Evolutionary conservation across 2,888 invertebrate genomes (phyloP), one percentile per base, ranked within the genome.

Genomic region (Perizoma affinitatum): DNA sequence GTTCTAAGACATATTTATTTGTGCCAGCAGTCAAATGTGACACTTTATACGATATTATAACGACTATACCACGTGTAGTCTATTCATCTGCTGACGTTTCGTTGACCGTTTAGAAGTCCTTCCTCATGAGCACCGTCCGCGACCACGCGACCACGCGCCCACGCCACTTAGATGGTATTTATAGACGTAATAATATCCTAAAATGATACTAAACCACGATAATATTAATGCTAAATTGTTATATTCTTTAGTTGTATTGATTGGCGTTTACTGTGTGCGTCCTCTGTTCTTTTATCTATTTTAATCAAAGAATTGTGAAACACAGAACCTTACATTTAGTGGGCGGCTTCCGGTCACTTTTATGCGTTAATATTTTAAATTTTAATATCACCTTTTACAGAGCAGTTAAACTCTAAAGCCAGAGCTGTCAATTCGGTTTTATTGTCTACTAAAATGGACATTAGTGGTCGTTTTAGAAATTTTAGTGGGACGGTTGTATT

Each of bases 381-480:
- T 66, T 61, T 66, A 52, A 65, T 61, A 59, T 65, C 47, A 41
- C 60, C 57, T 63, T 69, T 67, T 66, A 67, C 58, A 58, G 45
- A 57, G 65, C 58, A 50, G 56, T 62, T 61, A 67, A 66, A 65
- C 49, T 58, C 63, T 35, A 63, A 65, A 61, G 58, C 51, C 59
- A 55, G 47, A 66, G 63, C 58, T 69, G 66, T 69, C 66, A 62
- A 65, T 66, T 63, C 55, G 56, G 62, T 68, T 70, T 68, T 68
- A 70, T 62, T 62, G 54, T 66, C 57, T 63, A 63, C 58, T 66
- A 65, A 70, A 68, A 50, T 57, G 63, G 59, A 63, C 65, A 65
- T 68, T 63, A 61, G 63, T 46, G 57, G 34, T 52, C 60, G 54
- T 56, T 59, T 54, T 55, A 45, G 44, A 59, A 47, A 46, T 44